These are phyloP conservation scores for Amphipoea lucens DNA, from an alignment of 2,888 invertebrate genomes.

Conservation along the genomic window DNA sequence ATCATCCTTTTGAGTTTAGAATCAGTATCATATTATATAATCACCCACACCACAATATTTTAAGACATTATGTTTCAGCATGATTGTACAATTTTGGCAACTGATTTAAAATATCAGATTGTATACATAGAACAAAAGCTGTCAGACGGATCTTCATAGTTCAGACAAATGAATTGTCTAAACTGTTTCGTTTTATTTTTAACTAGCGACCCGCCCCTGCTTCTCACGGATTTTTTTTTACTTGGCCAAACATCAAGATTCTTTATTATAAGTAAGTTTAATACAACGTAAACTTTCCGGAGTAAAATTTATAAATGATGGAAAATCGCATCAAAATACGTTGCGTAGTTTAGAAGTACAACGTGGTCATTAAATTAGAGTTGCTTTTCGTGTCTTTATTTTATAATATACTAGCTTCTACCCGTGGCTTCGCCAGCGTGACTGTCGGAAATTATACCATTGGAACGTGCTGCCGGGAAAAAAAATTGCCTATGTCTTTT, in stretches of 20 bases:
- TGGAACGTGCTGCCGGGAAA: no score
- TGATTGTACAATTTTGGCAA: conserved; percentile 29
- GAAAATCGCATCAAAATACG: no score
- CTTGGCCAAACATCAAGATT: background rate
- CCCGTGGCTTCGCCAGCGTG: no score
- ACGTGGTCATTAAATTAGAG: no score
- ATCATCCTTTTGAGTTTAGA: background rate
- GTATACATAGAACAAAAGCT: conserved; percentile 15
- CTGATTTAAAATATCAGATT: background rate
- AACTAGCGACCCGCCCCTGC: background rate
- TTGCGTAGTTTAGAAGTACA: no score
- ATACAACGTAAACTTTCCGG: no score
- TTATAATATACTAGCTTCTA: no score
- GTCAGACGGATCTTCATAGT: conserved; percentile 11
- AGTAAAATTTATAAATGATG: background rate
- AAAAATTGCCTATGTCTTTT: no score
- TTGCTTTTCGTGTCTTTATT: no score
- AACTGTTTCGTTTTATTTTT: background rate
- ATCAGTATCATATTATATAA: background rate
- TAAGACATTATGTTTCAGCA: background rate
- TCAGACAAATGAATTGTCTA: background rate
- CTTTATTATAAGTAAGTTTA: background rate
- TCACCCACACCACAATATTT: background rate
- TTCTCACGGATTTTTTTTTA: background rate
- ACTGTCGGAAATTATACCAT: no score